Conservation (phyloP, 2,888 invertebrate genomes). For the Lithophane socia region DNA sequence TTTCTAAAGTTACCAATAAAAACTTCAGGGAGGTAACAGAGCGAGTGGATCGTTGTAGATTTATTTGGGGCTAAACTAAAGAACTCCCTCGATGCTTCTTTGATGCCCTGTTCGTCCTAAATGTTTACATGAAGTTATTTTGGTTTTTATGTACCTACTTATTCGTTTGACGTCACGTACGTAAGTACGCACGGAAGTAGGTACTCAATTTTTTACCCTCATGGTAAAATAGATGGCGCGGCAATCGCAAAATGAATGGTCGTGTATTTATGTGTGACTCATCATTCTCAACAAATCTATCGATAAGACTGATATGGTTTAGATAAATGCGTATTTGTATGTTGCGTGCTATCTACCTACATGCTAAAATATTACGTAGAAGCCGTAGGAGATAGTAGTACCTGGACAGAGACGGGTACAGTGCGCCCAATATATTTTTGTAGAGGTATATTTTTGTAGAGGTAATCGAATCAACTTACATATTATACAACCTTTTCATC, state of each 20-base stretch:
- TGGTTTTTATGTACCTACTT: constrained; percentile 19
- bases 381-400: background rate
- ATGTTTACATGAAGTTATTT: constrained; percentile 22
- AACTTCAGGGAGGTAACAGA: constrained; percentile 47
- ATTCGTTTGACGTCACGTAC: constrained; percentile 44
- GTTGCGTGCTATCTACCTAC: background rate
- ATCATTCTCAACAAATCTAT: background rate
- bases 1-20: constrained; percentile 9
- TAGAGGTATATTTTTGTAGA: background rate
- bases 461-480: background rate
- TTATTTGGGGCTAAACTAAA: constrained; percentile 18
- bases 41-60: constrained; percentile 7
- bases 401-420: background rate
- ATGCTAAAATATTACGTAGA: background rate
- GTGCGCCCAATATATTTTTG: constrained; percentile 9
- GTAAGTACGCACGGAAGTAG: background rate
- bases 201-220: background rate
- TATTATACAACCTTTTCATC: too few species aligned
- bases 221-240: constrained; percentile 41
- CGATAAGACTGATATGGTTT: background rate
- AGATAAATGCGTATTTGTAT: background rate
- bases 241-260: background rate
- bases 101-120: constrained; percentile 17
- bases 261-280: constrained; percentile 14
- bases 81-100: constrained; percentile 43